Evolutionary conservation across 2,113 vertebrate genomes (phyloP).

Genomic region (Sturnira hondurensis): DNA sequence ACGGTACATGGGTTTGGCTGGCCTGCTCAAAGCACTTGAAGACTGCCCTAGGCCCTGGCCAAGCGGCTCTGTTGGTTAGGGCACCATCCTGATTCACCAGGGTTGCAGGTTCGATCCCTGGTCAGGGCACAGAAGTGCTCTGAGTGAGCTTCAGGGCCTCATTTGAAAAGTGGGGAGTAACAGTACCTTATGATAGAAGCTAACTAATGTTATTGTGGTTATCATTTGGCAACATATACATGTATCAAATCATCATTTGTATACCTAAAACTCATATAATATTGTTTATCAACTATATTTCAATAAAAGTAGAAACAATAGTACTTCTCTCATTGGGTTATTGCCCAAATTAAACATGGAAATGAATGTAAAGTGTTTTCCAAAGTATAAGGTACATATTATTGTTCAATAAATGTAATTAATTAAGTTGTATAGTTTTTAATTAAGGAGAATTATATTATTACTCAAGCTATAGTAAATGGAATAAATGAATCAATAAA

Average conservation of each 20-base stretch:
- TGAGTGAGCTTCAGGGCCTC: background rate
- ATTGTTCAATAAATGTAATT: background rate
- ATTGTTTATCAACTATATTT: background rate
- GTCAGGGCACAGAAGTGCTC: background rate
- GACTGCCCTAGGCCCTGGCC: background rate
- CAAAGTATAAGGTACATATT: background rate
- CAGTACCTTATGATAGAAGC: background rate
- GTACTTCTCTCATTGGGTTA: background rate
- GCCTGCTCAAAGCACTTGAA: background rate
- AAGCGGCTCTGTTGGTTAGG: too few relatives aligned
- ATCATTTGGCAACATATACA: background rate
- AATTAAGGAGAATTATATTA: background rate
- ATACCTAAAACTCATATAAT: background rate
- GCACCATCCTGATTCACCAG: too few relatives aligned
- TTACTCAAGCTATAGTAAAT: background rate
- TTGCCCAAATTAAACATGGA: constrained; percentile 1
- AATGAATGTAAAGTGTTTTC: background rate
- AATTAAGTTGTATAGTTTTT: background rate
- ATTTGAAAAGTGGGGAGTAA: background rate
- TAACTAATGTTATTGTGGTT: background rate
- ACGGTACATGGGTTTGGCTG: background rate
- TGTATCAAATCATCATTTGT: background rate
- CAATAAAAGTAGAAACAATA: background rate
- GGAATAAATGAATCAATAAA: background rate
- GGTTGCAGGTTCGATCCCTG: too few relatives aligned